Conservation (phyloP, 2,888 invertebrate genomes). For the Margaritifera margaritifera region DNA sequence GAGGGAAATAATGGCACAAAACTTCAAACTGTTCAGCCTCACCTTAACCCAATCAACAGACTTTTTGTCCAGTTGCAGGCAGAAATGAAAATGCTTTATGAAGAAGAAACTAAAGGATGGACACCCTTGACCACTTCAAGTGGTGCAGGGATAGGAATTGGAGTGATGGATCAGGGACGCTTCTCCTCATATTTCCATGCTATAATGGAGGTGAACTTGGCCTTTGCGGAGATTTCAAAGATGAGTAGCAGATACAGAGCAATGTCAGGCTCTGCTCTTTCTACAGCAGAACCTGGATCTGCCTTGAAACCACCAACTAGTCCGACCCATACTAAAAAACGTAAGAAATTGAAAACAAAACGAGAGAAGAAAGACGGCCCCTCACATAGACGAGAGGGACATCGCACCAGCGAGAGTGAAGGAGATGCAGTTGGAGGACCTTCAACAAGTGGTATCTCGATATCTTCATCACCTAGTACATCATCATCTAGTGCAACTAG, state of each 20-base stretch:
- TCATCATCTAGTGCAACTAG: conserved; percentile 24
- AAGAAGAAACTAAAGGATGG: conserved; percentile 67
- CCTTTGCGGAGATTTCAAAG: conserved; percentile 61
- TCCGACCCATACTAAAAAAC: conserved; percentile 58
- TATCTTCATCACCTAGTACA: conserved; percentile 34
- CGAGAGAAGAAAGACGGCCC: conserved; percentile 40
- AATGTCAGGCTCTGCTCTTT: conserved; percentile 4
- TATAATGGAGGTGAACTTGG: conserved; percentile 66
- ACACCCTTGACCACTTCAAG: conserved; percentile 50
- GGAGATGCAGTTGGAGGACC: conserved; percentile 3
- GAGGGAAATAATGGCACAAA: conserved; percentile 50
- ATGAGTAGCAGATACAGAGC: conserved; percentile 9
- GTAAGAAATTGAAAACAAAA: conserved; percentile 69
- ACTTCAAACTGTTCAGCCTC: conserved; percentile 48
- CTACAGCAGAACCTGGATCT: conserved; percentile 24
- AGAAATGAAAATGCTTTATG: conserved; percentile 66
- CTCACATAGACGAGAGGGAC: conserved; percentile 33
- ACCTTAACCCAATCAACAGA: conserved; percentile 56
- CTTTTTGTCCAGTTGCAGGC: conserved; percentile 61
- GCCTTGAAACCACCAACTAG: conserved; percentile 45
- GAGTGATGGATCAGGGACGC: conserved; percentile 62
- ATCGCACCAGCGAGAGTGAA: conserved; percentile 50
- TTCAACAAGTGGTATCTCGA: conserved; percentile 18
- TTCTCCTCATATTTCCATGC: conserved; percentile 71
- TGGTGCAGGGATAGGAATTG: conserved; percentile 62